A percentile compares a stretch with the other conserved stretches of the same genome.
Conservation (phyloP, 2,113 vertebrate species). For the Arothron firmamentum region DNA sequence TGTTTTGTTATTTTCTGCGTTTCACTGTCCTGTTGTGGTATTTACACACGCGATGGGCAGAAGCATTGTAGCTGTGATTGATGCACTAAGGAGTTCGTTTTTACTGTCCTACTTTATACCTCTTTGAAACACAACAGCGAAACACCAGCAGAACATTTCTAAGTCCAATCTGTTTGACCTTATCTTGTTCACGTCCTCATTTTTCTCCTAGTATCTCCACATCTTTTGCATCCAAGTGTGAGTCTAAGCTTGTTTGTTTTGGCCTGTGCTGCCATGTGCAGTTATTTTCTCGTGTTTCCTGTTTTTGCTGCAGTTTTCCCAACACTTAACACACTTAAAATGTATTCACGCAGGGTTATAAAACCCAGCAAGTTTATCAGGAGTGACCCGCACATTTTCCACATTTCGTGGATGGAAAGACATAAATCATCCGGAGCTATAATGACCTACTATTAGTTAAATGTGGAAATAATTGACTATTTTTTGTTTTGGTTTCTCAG, state of each 20-base stretch:
- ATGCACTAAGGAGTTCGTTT: constrained; percentile 19
- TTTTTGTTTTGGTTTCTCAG: not conserved
- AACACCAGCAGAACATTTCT: constrained; percentile 14
- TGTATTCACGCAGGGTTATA: constrained; percentile 24
- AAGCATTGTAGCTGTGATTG: not conserved
- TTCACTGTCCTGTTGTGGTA: constrained; percentile 20
- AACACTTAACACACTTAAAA: constrained; percentile 35
- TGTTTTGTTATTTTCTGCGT: constrained; percentile 6
- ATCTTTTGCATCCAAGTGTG: constrained; percentile 30
- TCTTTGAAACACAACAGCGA: constrained; percentile 13
- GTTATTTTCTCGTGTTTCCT: constrained; percentile 61
- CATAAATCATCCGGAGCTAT: constrained; percentile 6
- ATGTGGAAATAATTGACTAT: too few relatives aligned
- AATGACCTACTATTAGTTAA: too few relatives aligned
- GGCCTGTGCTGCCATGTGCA: constrained; percentile 36
- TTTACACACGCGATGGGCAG: constrained; percentile 17
- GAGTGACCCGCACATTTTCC: constrained; percentile 29
- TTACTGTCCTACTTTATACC: constrained; percentile 5
- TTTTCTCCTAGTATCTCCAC: constrained; percentile 44
- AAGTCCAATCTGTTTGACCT: constrained; percentile 35
- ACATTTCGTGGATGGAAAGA: constrained; percentile 24
- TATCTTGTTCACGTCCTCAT: constrained; percentile 44
- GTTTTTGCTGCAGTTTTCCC: constrained; percentile 58
- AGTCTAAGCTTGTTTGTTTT: constrained; percentile 54
- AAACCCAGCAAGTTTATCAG: constrained; percentile 31